These are phyloP conservation scores for Silurus lanzhouensis DNA, from an alignment of 2,797 vertebrate species.

Conservation along the genomic window DNA sequence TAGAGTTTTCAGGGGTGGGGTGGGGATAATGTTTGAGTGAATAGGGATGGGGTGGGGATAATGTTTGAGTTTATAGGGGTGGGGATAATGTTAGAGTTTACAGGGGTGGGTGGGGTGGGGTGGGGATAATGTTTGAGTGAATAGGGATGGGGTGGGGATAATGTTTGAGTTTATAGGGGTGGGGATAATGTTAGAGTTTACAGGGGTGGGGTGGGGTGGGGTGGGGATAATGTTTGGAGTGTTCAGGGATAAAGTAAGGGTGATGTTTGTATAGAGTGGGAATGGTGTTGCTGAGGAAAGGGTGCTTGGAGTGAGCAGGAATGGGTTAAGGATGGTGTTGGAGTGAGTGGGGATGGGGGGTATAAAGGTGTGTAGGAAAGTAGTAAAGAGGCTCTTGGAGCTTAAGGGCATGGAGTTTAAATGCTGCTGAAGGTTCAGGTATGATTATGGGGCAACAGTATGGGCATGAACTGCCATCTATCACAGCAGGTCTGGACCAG, in stretches of 20 bases:
- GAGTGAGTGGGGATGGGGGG: neutral
- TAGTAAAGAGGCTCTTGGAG: neutral
- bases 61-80: neutral
- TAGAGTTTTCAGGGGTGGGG: neutral
- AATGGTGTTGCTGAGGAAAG: neutral
- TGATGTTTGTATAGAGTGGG: too few relatives aligned
- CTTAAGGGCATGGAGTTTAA: neutral
- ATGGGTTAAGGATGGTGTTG: neutral
- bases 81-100: neutral
- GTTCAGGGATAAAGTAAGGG: too few relatives aligned
- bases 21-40: neutral
- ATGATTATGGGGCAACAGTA: neutral
- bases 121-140: neutral
- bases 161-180: neutral
- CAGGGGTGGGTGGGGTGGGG: neutral
- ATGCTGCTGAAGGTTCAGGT: neutral
- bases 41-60: neutral
- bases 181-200: neutral
- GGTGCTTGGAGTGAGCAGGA: neutral
- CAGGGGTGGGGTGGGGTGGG: too few relatives aligned
- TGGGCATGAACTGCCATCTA: neutral
- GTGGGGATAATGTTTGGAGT: neutral
- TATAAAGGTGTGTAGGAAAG: too few relatives aligned
- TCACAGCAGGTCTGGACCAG: slow-evolving; percentile 11
- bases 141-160: neutral